Evolutionary conservation across 2,797 vertebrate species (phyloP).

Genomic region (Enteromius mattozi): DNA sequence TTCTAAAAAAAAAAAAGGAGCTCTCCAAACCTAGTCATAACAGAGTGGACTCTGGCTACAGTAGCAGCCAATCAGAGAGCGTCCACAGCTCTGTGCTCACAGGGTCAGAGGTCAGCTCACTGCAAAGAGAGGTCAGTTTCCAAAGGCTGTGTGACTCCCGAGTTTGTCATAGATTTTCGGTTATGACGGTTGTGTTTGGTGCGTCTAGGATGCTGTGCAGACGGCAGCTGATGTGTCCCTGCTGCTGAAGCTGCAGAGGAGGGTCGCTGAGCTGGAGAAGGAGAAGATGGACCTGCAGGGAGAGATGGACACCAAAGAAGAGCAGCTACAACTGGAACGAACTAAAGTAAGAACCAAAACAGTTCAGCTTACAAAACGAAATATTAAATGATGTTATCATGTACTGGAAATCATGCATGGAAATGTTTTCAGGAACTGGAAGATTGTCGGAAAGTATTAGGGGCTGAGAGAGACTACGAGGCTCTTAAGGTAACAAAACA

Average conservation of each 20-base stretch:
- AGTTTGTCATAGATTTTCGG: not conserved
- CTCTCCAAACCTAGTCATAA: constrained; percentile 80
- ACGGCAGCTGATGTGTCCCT: constrained; percentile 87
- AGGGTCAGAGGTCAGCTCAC: constrained; percentile 81
- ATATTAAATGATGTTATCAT: not conserved
- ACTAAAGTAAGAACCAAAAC: constrained; percentile 74
- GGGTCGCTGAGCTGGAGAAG: constrained; percentile 90
- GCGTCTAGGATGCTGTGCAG: constrained; percentile 73
- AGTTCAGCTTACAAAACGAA: not conserved
- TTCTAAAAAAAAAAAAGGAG: constrained; percentile 70
- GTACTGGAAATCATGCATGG: constrained; percentile 3
- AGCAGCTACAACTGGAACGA: constrained; percentile 83
- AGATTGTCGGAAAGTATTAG: constrained; percentile 82
- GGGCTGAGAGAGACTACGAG: constrained; percentile 91
- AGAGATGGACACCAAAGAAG: constrained; percentile 88
- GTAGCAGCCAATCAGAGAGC: constrained; percentile 89
- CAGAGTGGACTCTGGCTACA: constrained; percentile 89
- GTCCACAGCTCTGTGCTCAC: constrained; percentile 85
- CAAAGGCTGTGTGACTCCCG: not conserved
- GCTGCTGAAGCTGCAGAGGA: constrained; percentile 93
- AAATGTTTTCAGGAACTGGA: constrained; percentile 80
- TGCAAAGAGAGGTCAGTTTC: constrained; percentile 80
- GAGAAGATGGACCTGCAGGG: constrained; percentile 89
- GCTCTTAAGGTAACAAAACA: constrained; percentile 87
- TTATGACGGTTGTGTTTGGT: constrained; percentile 46